These are phyloP conservation scores for Hymenopus coronatus DNA, from an alignment of 2,888 invertebrate genomes.

Conservation along the genomic window DNA sequence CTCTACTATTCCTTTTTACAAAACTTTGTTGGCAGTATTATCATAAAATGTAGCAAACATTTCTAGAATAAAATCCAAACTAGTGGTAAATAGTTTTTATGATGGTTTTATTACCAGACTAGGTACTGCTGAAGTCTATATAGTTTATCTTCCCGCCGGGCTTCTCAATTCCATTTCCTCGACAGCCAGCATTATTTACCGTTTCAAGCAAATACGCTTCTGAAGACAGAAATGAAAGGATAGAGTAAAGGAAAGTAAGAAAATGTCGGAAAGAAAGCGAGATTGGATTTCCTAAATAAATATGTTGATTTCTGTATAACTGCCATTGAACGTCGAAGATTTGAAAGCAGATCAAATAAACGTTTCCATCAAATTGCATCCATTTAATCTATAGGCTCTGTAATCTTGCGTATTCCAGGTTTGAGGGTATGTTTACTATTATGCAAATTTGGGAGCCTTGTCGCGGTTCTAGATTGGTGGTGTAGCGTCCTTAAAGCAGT, in stretches of 20 bases:
- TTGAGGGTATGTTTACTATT: neutral
- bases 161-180: neutral
- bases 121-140: too few species aligned
- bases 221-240: neutral
- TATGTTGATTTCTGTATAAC: neutral
- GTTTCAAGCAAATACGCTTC: neutral
- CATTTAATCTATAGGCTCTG: neutral
- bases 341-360: neutral
- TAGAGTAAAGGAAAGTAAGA: neutral
- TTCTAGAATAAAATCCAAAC: too few species aligned
- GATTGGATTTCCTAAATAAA: neutral
- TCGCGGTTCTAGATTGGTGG: too few species aligned
- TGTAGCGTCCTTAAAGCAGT: too few species aligned
- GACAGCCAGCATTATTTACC: neutral
- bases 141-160: neutral
- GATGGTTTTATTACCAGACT: too few species aligned
- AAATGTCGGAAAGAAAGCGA: neutral
- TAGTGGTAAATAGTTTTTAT: too few species aligned
- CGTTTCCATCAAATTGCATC: neutral
- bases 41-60: too few species aligned
- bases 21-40: too few species aligned
- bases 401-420: neutral
- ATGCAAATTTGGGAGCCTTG: neutral
- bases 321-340: neutral
- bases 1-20: too few species aligned